These are phyloP conservation scores for Alviniconcha marisindica DNA, from an alignment of 1,140 invertebrate species.

Conservation along the genomic window DNA sequence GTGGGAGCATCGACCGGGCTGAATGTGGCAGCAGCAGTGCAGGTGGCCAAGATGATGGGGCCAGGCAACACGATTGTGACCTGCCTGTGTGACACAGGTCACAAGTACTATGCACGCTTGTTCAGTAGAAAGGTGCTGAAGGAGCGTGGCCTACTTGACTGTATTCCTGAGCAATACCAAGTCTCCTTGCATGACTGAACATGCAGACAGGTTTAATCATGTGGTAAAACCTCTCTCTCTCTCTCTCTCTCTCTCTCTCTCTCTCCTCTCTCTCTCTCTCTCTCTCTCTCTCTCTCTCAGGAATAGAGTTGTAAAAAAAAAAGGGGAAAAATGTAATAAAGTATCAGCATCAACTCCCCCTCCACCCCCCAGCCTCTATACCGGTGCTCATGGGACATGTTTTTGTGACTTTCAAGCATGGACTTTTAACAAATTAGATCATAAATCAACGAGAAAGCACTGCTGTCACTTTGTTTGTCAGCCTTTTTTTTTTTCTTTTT, in stretches of 20 bases:
- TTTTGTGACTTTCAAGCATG: no score
- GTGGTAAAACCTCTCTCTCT: slow-evolving; percentile 20
- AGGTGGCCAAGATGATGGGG: slow-evolving; percentile 71
- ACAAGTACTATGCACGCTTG: slow-evolving; percentile 67
- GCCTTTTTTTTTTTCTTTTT: no score
- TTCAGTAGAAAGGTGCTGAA: slow-evolving; percentile 67
- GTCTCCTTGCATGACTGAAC: slow-evolving; percentile 61
- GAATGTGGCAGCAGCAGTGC: slow-evolving; percentile 73
- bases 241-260: slow-evolving; percentile 18
- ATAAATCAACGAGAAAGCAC: no score
- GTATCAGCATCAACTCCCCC: no score
- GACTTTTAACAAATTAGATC: no score
- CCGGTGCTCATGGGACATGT: no score
- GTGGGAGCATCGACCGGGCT: slow-evolving; percentile 75
- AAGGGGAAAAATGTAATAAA: no score
- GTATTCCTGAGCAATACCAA: slow-evolving; percentile 62
- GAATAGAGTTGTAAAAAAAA: no score
- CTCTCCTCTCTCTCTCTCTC: not conserved
- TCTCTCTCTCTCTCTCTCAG: not conserved
- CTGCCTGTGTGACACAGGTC: slow-evolving; percentile 75
- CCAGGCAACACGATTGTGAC: slow-evolving; percentile 75
- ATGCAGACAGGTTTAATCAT: no score
- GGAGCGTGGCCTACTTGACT: slow-evolving; percentile 64
- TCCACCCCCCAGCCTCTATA: no score
- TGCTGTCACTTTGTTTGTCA: no score